Base-by-base conservation (phyloP, 1,140 invertebrate genomes). In the Drosophila seguyi region DNA sequence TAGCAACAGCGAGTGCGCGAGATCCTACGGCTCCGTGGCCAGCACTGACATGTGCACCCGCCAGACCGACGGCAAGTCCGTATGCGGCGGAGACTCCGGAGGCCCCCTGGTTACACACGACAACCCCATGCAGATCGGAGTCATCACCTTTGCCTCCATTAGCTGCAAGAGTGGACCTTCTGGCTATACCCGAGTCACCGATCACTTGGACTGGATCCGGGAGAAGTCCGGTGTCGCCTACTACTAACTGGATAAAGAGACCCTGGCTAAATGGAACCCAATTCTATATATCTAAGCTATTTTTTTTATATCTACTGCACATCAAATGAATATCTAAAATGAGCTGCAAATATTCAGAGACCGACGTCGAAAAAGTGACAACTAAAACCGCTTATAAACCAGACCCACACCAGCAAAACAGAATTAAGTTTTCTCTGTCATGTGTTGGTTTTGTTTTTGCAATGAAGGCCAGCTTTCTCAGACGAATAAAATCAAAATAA, bases 201-300 rank as follows among this genome's bases (percentile, higher is more conserved):
- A 71, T 42, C 66, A 73, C 38, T 45, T 72, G 69, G 67, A 73
- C 18, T 73, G 67, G 67, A 73, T 72, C 22, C 27, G 55, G 6
- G 66, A 73, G 11, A 73, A 73, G 22, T 73, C 69, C 1, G 27
- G 92, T 41, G 44, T 90, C 63, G 68, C 67, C 29, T 72, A 73
- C 4, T 73, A 73, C 16, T 72, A 52, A 60, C 1, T 22, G 14
- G 22, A 20, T 39, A 4, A 50, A 22, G 8, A 2, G 34, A 41
- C 14, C n/a, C 8, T 29, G 34, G 60, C 6, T 29, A 10, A 16
- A 38, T 56, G 6, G 13, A 29, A 5, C 14, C 16, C 1, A 16
- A 57, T 4, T 57, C 0, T 7, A 20, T 57, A 7, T 20, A 2
- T 10, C 4, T 14, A 50, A 6, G 0, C 4, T 6, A 7, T 34